Percentiles rank a stretch among this genome's conserved stretches.
Evolutionary conservation across 2,888 invertebrate species (phyloP).

Genomic region (Nephrotoma guestfalica): DNA sequence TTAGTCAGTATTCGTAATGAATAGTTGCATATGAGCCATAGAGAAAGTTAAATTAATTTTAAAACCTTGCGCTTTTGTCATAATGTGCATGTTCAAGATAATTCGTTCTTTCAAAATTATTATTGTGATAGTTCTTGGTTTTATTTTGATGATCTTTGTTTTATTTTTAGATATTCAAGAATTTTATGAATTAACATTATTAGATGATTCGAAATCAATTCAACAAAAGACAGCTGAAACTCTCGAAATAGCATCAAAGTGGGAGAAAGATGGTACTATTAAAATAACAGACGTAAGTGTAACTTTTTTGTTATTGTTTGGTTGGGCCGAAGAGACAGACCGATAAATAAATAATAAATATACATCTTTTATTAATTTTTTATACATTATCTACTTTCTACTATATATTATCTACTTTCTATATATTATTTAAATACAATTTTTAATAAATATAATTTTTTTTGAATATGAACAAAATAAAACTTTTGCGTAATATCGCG

Average conservation of each 20-base stretch:
- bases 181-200: constrained; percentile 92
- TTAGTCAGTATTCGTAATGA: too few species aligned
- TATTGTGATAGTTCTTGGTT: not conserved
- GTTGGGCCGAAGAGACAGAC: not conserved
- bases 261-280: constrained; percentile 48
- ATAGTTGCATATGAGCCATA: too few species aligned
- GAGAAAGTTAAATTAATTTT: too few species aligned
- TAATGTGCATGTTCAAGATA: not conserved
- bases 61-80: too few species aligned
- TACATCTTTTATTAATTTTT: too few species aligned
- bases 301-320: not conserved
- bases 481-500: too few species aligned
- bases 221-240: constrained; percentile 95
- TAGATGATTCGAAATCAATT: constrained; percentile 88
- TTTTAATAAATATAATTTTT: too few species aligned
- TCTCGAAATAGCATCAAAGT: constrained; percentile 86
- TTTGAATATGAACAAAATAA: too few species aligned
- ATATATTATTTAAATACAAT: too few species aligned
- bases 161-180: constrained; percentile 85
- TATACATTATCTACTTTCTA: too few species aligned
- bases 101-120: not conserved
- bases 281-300: constrained; percentile 31
- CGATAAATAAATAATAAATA: not conserved
- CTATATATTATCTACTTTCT: too few species aligned
- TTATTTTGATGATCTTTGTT: too few species aligned